These are phyloP conservation scores for Brachystomella parvula DNA, from an alignment of 1,140 invertebrate species.

Conservation along the genomic window DNA sequence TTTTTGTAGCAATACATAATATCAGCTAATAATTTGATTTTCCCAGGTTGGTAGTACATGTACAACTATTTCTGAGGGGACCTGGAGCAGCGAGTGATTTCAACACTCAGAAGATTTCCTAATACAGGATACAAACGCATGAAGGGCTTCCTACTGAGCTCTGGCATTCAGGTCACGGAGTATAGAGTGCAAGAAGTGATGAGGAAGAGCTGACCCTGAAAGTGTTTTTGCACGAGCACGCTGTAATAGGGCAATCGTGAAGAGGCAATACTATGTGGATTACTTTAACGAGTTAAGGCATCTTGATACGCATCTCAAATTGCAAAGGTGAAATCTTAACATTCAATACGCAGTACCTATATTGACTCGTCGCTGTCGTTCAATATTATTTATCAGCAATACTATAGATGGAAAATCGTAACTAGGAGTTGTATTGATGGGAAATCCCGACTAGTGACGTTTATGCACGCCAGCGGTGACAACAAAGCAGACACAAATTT, in stretches of 20 bases:
- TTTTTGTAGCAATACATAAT: no score
- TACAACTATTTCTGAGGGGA: constrained; percentile 6
- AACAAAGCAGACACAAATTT: constrained; percentile 18
- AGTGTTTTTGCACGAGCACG: constrained; percentile 10
- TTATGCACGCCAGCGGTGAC: constrained; percentile 3
- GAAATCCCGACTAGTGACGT: constrained; percentile 10
- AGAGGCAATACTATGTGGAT: constrained; percentile 16
- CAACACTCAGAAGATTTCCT: neutral
- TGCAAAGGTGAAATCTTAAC: constrained; percentile 21
- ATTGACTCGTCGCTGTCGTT: no score
- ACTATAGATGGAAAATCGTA: constrained; percentile 22
- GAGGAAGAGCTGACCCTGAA: constrained; percentile 4
- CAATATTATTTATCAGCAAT: no score
- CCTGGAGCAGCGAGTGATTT: neutral
- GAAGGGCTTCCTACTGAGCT: constrained; percentile 15
- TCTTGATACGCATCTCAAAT: constrained; percentile 20
- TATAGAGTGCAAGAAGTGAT: neutral
- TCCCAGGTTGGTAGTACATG: constrained; percentile 4
- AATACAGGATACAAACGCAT: constrained; percentile 27
- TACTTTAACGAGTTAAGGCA: constrained; percentile 29
- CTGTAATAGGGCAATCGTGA: constrained; percentile 14
- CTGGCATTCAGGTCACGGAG: constrained; percentile 18
- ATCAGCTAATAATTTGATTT: no score
- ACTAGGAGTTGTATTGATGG: constrained; percentile 22
- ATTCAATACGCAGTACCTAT: neutral